Evolutionary conservation across 2,888 invertebrate genomes (phyloP).

Genomic region (Diogma glabrata): DNA sequence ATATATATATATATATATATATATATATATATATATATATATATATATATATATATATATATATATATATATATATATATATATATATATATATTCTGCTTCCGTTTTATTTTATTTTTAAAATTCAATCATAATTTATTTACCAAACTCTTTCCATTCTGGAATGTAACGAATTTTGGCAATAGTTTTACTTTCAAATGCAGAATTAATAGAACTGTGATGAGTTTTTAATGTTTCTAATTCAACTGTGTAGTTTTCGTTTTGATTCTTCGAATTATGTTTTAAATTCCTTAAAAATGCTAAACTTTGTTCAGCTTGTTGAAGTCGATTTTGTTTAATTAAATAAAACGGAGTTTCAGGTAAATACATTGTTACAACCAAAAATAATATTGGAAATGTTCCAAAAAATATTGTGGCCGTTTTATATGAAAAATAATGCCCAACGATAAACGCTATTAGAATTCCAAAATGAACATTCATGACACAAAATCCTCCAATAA

Average conservation of each 20-base stretch:
- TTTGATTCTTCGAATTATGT: constrained; percentile 19
- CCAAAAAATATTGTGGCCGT: neutral
- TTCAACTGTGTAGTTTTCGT: constrained; percentile 26
- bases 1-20: no score
- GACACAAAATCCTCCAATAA: constrained; percentile 31
- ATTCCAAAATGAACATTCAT: constrained; percentile 17
- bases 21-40: no score
- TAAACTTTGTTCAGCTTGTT: constrained; percentile 11
- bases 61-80: no score
- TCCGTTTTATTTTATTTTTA: no score
- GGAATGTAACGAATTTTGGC: no score
- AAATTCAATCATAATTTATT: no score
- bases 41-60: no score
- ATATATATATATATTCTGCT: no score
- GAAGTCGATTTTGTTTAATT: neutral
- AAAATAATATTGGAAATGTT: constrained; percentile 11
- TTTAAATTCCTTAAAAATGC: neutral
- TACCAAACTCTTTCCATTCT: constrained; percentile 31
- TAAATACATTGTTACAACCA: constrained; percentile 2
- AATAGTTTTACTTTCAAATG: no score
- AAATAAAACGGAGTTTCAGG: constrained; percentile 14
- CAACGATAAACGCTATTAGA: neutral
- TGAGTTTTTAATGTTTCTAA: neutral
- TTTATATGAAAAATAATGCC: neutral
- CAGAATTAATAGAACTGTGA: no score